Conservation (phyloP, 2,113 vertebrate genomes). For the Corythaeola cristata region DNA sequence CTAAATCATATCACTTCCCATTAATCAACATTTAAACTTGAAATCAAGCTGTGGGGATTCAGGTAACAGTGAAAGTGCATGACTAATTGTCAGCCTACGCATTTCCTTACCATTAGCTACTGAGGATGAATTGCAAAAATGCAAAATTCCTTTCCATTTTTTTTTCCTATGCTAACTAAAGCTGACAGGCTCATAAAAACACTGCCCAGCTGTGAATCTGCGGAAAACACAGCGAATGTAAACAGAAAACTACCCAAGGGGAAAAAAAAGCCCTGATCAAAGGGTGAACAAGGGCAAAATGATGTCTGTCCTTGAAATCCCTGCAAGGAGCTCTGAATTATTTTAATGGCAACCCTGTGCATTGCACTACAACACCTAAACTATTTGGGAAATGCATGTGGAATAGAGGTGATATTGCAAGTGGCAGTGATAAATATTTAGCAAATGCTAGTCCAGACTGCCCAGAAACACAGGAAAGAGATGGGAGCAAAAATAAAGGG, state of each 20-base stretch:
- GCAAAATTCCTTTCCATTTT: background rate
- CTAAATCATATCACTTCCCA: background rate
- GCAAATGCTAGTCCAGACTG: background rate
- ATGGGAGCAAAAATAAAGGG: background rate
- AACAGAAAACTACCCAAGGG: background rate
- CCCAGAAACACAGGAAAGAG: background rate
- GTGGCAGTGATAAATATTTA: background rate
- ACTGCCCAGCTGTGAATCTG: background rate
- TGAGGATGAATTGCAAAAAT: conserved; percentile 5
- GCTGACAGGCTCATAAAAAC: background rate
- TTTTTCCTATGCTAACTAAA: background rate
- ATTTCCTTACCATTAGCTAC: background rate
- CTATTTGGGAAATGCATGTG: background rate
- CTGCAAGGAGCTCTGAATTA: background rate
- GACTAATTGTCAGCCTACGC: background rate
- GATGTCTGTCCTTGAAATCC: background rate
- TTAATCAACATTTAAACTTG: background rate
- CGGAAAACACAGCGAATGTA: background rate
- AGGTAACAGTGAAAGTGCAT: background rate
- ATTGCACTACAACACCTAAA: background rate
- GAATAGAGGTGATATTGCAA: background rate
- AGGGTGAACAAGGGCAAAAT: background rate
- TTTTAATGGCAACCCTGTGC: background rate
- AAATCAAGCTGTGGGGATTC: background rate
- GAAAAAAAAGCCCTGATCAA: background rate